Percentiles rank a stretch among this genome's conserved stretches.
Evolutionary conservation across 2,113 vertebrate species (phyloP).

Genomic region (Aleadryas rufinucha): DNA sequence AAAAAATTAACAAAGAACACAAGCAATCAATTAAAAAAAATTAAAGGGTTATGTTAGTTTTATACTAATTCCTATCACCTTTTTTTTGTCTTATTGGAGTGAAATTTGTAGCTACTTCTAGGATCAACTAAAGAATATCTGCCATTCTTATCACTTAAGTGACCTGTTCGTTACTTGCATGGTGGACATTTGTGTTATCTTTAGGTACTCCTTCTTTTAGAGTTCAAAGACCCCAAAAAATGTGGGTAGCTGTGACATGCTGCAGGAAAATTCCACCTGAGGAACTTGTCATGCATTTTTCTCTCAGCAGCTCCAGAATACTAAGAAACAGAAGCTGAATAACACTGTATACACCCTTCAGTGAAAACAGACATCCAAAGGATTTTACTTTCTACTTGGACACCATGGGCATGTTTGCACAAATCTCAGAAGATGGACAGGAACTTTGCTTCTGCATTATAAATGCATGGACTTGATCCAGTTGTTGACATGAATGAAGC

Average conservation of each 20-base stretch:
- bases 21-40: not conserved
- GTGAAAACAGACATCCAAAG: not conserved
- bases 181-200: not conserved
- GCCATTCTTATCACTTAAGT: not conserved
- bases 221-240: not conserved
- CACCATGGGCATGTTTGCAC: not conserved
- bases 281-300: not conserved
- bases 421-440: not conserved
- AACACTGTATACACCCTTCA: accelerated
- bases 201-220: not conserved
- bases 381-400: not conserved
- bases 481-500: accelerated
- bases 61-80: accelerated
- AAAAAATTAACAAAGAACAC: not conserved
- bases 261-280: not conserved
- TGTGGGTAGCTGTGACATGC: accelerated
- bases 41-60: not conserved
- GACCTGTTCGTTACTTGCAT: not conserved
- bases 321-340: not conserved
- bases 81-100: not conserved
- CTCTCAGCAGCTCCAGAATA: not conserved
- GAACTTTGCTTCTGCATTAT: not conserved
- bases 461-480: not conserved
- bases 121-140: not conserved
- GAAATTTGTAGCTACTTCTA: not conserved